Evolutionary conservation across 92 coral and sea anemone species (phyloP), one percentile per base, ranked within the genome.

Genomic region (Siderastrea radians): DNA sequence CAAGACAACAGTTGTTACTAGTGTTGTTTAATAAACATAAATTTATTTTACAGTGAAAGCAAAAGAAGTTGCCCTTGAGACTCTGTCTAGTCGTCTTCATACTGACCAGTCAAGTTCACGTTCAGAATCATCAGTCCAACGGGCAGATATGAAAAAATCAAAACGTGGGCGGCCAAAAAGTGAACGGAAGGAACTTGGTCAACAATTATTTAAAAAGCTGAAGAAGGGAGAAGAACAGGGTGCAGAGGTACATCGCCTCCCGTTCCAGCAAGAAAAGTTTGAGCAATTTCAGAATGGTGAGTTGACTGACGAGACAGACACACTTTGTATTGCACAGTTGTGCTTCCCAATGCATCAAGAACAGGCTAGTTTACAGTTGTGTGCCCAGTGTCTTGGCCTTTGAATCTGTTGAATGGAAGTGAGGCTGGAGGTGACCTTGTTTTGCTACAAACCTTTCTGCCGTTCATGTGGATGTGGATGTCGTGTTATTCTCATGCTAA

Each of bases 101-200:
- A 26, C 38, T 26, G 38, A 26, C 38, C 38, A 26, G 38, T 26
- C 38, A 26, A 26, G 38, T 26, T 26, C 38, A 60, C 70, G 70
- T 78, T 59, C 59, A 78, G 83, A 70, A 78, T 59, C 83, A 78
- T 78, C 70, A 78, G 59, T 70, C 83, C 38, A 78, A 78, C 83
- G 83, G 59, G 70, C 83, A 65, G 68, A 78, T 78, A 78, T 59
- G 59, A 78, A 78, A 78, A 70, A 53, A 78, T 78, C 83, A 70
- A 78, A 78, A 78, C 83, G 83, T 78, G 83, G 83, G 51, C 72
- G 83, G 59, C 83, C 72, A 58, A 78, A 78, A 68, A 78, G 82
- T 78, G 82, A 78, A 55, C 57, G 68, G 82, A 78, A 78, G 57
- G 82, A 61, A 61, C 84, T 80, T 64, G 84, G 64, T 58, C 63